A percentile compares a stretch with the other conserved stretches of the same genome.
Conservation (phyloP, 2,797 vertebrate genomes). For the Phylloscopus collybita region DNA sequence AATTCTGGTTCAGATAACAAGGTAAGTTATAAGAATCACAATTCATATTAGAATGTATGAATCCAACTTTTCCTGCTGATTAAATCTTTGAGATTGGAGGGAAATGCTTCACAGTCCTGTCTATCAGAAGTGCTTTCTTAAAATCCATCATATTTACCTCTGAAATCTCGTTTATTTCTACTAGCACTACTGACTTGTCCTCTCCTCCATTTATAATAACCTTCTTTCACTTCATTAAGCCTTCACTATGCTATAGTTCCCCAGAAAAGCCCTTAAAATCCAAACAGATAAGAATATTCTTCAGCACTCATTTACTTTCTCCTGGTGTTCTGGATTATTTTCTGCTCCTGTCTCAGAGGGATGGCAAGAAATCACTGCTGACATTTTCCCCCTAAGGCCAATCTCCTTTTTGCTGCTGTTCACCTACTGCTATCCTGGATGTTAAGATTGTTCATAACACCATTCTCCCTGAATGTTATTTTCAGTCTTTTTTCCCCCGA, state of each 20-base stretch:
- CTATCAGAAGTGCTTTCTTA: neutral
- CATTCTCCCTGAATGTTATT: neutral
- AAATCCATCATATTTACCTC: neutral
- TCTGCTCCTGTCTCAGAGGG: neutral
- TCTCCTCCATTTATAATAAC: neutral
- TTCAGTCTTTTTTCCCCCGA: neutral
- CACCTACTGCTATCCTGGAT: neutral
- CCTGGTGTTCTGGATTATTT: neutral
- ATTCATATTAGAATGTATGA: neutral
- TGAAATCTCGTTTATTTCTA: neutral
- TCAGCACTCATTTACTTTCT: neutral
- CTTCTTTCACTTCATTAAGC: neutral
- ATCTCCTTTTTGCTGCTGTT: neutral
- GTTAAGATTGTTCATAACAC: neutral
- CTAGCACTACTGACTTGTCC: neutral
- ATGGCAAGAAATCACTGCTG: neutral
- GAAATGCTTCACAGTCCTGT: neutral
- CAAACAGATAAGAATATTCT: neutral
- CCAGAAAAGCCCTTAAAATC: neutral
- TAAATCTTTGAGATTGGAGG: neutral
- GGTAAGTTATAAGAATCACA: neutral
- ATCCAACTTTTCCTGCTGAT: neutral
- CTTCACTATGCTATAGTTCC: neutral
- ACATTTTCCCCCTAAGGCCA: accelerated
- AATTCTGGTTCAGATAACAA: neutral